Conservation (phyloP, 2,888 invertebrate genomes). For the Philonicus albiceps region DNA sequence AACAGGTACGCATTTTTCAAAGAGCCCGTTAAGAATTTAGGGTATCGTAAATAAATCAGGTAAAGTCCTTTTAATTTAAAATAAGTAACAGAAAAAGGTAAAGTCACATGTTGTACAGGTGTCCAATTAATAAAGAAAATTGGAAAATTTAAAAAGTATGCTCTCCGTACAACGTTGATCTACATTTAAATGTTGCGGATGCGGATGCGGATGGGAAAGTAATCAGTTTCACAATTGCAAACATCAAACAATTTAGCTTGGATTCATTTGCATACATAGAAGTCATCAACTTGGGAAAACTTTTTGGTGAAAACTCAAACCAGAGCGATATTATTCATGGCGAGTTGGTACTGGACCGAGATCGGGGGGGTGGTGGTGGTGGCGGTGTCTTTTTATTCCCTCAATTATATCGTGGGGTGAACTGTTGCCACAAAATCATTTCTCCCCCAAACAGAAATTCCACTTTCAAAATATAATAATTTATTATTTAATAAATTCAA, state of each 20-base stretch:
- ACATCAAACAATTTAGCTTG: background rate
- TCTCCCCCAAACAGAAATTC: background rate
- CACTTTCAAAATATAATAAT: conserved; percentile 3
- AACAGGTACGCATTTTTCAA: too few relatives aligned
- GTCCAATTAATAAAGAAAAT: background rate
- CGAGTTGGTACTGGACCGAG: background rate
- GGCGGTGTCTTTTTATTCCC: background rate
- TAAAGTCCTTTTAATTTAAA: too few relatives aligned
- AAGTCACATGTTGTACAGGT: background rate
- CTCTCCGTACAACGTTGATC: background rate
- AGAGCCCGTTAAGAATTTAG: too few relatives aligned
- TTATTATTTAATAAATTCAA: conserved; percentile 23
- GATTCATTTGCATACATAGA: background rate
- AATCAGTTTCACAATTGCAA: background rate
- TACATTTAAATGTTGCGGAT: background rate
- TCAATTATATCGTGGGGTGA: background rate
- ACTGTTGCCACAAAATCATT: background rate
- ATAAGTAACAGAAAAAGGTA: too few relatives aligned
- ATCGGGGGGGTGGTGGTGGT: background rate
- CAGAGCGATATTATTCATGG: background rate
- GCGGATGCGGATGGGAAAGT: background rate
- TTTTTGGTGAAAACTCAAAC: background rate
- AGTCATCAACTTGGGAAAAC: background rate
- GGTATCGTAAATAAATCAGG: too few relatives aligned
- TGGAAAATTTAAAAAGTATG: background rate